A percentile compares a stretch with the other conserved stretches of the same genome.
Evolutionary conservation across 2,797 vertebrate species (phyloP).

Genomic region (Anomalospiza imberbis): DNA sequence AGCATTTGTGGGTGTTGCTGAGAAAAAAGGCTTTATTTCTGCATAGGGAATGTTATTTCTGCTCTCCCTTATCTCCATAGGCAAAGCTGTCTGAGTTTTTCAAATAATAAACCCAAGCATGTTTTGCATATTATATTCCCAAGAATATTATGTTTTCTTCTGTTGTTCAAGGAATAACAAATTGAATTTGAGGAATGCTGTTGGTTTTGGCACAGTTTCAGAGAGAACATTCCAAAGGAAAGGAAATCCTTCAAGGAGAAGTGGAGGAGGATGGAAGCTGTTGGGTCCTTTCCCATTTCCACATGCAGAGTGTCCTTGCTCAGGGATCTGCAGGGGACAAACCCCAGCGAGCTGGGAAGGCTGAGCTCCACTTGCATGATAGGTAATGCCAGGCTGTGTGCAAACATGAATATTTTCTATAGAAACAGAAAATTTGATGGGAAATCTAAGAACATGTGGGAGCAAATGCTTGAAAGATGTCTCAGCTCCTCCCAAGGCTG

Average conservation of each 20-base stretch:
- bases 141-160: neutral
- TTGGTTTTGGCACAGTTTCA: neutral
- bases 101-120: neutral
- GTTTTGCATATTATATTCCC: neutral
- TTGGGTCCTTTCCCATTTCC: neutral
- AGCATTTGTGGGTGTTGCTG: neutral
- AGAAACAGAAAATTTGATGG: neutral
- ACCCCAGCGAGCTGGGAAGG: neutral
- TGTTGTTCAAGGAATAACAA: neutral
- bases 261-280: neutral
- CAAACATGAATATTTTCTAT: rapidly evolving
- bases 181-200: neutral
- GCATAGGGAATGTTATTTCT: neutral
- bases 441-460: neutral
- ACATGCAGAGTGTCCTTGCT: neutral
- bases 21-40: neutral
- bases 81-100: neutral
- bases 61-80: neutral
- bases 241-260: neutral
- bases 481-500: neutral
- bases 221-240: neutral
- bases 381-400: neutral
- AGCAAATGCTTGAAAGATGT: neutral
- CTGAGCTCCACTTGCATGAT: neutral
- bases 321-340: neutral